Evolutionary conservation across 2,888 invertebrate genomes (phyloP).

Genomic region (Dendrolimus pini): DNA sequence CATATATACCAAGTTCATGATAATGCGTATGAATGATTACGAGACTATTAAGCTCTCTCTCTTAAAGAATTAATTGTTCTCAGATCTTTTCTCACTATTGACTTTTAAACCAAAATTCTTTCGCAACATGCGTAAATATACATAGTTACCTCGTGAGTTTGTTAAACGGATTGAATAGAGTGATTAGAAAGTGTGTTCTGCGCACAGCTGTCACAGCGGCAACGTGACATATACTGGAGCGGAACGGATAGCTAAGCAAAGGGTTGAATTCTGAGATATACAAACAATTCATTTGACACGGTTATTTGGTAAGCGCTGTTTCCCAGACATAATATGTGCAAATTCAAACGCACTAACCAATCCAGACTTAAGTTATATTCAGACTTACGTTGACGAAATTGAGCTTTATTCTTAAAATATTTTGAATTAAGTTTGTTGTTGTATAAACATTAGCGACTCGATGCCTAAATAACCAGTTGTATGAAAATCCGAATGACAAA

Average conservation of each 20-base stretch:
- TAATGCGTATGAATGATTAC: neutral
- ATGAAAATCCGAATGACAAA: constrained; percentile 2
- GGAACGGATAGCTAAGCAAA: constrained; percentile 62
- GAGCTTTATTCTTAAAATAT: no score
- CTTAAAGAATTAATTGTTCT: neutral
- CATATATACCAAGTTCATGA: no score
- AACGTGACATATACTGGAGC: constrained; percentile 67
- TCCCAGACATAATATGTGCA: constrained; percentile 23
- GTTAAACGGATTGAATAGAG: constrained; percentile 49
- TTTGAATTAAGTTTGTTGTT: no score
- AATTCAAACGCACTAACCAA: no score
- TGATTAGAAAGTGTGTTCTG: constrained; percentile 64
- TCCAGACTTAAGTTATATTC: no score
- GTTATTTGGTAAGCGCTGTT: constrained; percentile 46
- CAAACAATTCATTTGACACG: constrained; percentile 67
- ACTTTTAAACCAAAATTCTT: no score
- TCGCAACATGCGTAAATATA: neutral
- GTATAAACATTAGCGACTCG: constrained; percentile 7
- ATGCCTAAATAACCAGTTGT: constrained; percentile 1
- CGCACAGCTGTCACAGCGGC: constrained; percentile 66
- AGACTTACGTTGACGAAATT: no score
- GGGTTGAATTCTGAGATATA: constrained; percentile 57
- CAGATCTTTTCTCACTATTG: neutral
- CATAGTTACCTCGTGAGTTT: constrained; percentile 6
- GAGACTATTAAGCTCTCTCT: neutral